Evolutionary conservation across 2,888 invertebrate species (phyloP).

Genomic region (Aphidius colemani): DNA sequence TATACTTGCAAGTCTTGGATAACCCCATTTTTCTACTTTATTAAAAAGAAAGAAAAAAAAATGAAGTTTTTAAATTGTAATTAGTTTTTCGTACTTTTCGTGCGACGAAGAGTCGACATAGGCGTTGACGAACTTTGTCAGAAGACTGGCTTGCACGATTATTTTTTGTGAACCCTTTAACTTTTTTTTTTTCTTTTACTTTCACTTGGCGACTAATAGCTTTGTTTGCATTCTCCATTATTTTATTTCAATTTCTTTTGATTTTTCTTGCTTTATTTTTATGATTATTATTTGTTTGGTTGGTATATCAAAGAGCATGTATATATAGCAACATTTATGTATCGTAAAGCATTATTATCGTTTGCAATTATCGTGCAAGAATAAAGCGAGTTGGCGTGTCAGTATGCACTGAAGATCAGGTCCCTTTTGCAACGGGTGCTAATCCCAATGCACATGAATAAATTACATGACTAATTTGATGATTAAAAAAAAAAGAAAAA

Average conservation of each 20-base stretch:
- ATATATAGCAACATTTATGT: slow-evolving; percentile 17
- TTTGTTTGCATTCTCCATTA: slow-evolving; percentile 42
- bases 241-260: neutral
- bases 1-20: too few relatives aligned
- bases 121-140: slow-evolving; percentile 43
- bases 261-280: neutral
- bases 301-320: too few relatives aligned
- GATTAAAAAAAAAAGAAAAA: slow-evolving; percentile 37
- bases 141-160: slow-evolving; percentile 1
- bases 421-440: slow-evolving; percentile 45
- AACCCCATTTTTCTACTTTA: neutral
- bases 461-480: slow-evolving; percentile 55
- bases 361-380: slow-evolving; percentile 57
- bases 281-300: too few relatives aligned
- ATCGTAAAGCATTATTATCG: slow-evolving; percentile 56
- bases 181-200: slow-evolving; percentile 35
- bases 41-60: neutral
- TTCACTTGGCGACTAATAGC: slow-evolving; percentile 53
- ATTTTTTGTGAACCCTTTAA: slow-evolving; percentile 39
- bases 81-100: slow-evolving; percentile 55
- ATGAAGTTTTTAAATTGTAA: slow-evolving; percentile 47
- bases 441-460: slow-evolving; percentile 52
- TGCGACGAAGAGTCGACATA: slow-evolving; percentile 36
- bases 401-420: slow-evolving; percentile 56
- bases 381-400: slow-evolving; percentile 53